These are phyloP conservation scores for Pentalonia nigronervosa DNA, from an alignment of 1,140 invertebrate species.

Conservation along the genomic window DNA sequence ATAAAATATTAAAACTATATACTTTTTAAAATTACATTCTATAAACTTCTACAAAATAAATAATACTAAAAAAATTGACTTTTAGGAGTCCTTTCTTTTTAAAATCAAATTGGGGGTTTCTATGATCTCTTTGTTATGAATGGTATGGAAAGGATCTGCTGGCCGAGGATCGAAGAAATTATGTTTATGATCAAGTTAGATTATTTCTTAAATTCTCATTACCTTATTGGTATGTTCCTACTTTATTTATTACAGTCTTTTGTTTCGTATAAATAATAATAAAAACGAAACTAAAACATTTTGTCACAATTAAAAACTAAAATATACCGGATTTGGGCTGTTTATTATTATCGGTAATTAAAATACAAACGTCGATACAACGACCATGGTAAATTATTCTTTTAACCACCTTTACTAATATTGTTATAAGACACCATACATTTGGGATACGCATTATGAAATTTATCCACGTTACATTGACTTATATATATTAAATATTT, in stretches of 20 bases:
- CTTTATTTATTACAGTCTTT: constrained; percentile 45
- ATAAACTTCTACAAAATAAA: too few relatives aligned
- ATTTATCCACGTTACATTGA: constrained; percentile 20
- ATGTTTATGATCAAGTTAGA: constrained; percentile 44
- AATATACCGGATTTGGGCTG: constrained; percentile 22
- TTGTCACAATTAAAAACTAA: constrained; percentile 27
- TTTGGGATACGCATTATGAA: constrained; percentile 25
- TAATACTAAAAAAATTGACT: not conserved
- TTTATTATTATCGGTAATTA: constrained; percentile 39
- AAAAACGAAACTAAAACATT: constrained; percentile 33
- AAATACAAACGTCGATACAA: constrained; percentile 21
- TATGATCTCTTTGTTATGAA: constrained; percentile 17
- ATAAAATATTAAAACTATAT: too few relatives aligned
- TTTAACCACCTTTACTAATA: constrained; percentile 25
- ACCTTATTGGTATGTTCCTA: constrained; percentile 52
- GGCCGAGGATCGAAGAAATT: constrained; percentile 35
- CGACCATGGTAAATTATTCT: constrained; percentile 5
- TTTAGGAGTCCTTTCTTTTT: not conserved
- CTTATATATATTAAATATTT: not conserved
- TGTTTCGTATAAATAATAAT: constrained; percentile 55
- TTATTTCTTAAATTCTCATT: constrained; percentile 55
- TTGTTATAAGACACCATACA: constrained; percentile 34
- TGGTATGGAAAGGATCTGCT: constrained; percentile 40
- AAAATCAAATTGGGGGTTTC: constrained; percentile 9
- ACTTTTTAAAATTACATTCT: too few relatives aligned